Conservation (phyloP, 1,140 invertebrate species). For the Paralvinella palmiformis region DNA sequence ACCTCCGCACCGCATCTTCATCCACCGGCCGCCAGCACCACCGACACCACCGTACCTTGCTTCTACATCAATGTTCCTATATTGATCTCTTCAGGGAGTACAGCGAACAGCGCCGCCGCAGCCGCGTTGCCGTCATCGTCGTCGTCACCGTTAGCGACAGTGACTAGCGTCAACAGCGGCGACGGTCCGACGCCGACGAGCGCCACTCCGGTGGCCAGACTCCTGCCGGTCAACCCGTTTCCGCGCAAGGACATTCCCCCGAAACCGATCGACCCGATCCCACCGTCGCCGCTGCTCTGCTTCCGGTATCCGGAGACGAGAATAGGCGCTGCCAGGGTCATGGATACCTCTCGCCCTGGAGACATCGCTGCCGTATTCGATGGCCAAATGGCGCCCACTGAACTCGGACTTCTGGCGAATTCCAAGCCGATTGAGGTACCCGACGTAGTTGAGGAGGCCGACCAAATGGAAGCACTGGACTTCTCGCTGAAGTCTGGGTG, state of each 20-base stretch:
- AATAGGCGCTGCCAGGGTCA: no score
- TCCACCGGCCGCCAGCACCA: background rate
- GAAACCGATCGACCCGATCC: no score
- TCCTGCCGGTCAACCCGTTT: no score
- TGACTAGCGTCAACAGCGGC: background rate
- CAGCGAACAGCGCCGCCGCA: background rate
- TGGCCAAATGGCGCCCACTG: background rate
- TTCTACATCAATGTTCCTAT: slow-evolving; percentile 16
- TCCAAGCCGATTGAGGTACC: background rate
- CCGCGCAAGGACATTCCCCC: no score
- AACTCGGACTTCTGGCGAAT: background rate
- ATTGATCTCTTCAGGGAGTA: background rate
- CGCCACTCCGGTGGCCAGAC: no score
- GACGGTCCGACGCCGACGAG: background rate
- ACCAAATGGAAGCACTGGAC: background rate
- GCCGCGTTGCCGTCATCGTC: background rate
- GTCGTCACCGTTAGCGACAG: background rate
- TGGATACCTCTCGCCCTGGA: no score
- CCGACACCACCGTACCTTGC: background rate
- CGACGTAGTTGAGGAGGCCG: background rate
- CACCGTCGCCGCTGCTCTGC: no score
- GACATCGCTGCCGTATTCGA: no score
- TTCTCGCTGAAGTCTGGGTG: background rate
- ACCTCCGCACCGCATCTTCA: background rate
- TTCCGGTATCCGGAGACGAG: no score